Evolutionary conservation across 2,113 vertebrate species (phyloP), one percentile per base, ranked within the genome.

Genomic region (Stigmatopora nigra): DNA sequence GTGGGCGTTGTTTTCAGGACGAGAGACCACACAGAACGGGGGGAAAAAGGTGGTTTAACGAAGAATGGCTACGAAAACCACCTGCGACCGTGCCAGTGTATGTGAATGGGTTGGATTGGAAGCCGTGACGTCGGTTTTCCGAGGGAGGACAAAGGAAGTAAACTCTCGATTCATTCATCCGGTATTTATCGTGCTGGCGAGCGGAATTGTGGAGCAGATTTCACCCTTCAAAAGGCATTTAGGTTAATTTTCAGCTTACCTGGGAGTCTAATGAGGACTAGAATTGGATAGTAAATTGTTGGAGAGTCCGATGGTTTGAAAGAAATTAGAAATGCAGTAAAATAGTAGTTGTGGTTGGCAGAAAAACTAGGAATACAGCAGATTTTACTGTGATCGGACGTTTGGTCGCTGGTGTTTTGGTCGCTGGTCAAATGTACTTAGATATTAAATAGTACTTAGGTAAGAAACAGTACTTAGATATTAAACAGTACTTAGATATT

Each of bases 1-100:
- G 14, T 36, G 76, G 67, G 78, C 79, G 51, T 59, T 72, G 75
- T 74, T 70, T 77, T 69, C 61, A 75, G 77, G 68, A 66, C 65
- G 46, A 11, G 48, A 69, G 44, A 80, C 68, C 70, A 78, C 53
- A 65, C 44, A 75, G 62, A 35, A 45, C 41, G 41, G 51, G 59
- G 25, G 25, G 13, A 45, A 45, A 61, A 61, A 22, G 19, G 0
- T 13, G 19, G 7, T 7, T 6, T 11, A 12, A 11, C 41, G 38
- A 41, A 41, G 38, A 17, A 14, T 20, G 2, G 19, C 38, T 38
- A 20, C 58, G 20, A 19, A 3, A 41, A 44, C 17, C n/a, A 3
- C 6, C 57, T 60, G 36, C 22, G 38, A 60, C 41, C 45, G 20
- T 2, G 41, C 58, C 19, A 13, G 36, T 60, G 13, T 10, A 5